Conservation (phyloP, 2,113 vertebrate species). For the Hiodon tergisus region DNA sequence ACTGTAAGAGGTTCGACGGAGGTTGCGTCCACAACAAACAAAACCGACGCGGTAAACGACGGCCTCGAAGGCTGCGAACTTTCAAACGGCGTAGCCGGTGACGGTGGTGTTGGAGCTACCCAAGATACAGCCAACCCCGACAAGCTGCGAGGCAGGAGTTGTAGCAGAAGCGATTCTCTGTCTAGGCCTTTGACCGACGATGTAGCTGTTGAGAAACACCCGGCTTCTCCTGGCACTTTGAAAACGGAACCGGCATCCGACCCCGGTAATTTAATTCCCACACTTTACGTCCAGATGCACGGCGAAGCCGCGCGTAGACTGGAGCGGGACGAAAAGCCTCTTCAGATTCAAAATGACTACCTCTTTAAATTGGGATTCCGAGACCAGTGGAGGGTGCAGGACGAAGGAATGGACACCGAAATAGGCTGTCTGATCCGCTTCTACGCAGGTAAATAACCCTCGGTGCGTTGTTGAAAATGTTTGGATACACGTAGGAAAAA, state of each 20-base stretch:
- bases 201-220: constrained; percentile 34
- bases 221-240: constrained; percentile 27
- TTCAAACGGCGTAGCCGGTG: constrained; percentile 12
- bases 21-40: constrained; percentile 14
- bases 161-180: constrained; percentile 40
- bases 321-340: constrained; percentile 74
- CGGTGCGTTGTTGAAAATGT: background rate
- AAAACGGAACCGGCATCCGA: constrained; percentile 33
- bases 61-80: background rate
- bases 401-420: constrained; percentile 83
- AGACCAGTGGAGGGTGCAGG: constrained; percentile 80
- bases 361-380: constrained; percentile 80
- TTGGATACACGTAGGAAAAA: too few species aligned
- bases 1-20: constrained; percentile 23
- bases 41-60: background rate
- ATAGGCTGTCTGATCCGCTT: constrained; percentile 85
- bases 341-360: constrained; percentile 84
- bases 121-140: constrained; percentile 16
- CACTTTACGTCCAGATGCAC: constrained; percentile 79
- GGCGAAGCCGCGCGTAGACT: constrained; percentile 78
- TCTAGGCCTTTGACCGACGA: constrained; percentile 46
- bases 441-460: constrained; percentile 72
- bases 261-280: constrained; percentile 41
- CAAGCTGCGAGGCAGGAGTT: constrained; percentile 24
- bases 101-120: background rate